Conservation (phyloP, 2,113 vertebrate genomes). For the Burhinus oedicnemus region DNA sequence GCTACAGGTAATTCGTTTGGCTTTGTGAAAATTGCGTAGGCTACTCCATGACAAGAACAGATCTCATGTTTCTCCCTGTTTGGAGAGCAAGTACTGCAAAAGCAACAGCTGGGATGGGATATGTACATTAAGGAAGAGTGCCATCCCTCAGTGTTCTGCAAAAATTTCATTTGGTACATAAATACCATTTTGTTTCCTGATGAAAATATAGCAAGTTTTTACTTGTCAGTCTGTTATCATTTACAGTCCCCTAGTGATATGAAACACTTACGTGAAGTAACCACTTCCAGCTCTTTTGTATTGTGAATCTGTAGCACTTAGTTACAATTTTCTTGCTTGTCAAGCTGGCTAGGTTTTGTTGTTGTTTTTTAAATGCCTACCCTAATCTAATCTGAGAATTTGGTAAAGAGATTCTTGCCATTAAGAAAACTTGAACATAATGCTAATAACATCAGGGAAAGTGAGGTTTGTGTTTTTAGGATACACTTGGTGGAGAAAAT, state of each 20-base stretch:
- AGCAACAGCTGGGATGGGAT: slow-evolving; percentile 28
- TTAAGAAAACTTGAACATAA: not conserved
- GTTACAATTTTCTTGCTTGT: not conserved
- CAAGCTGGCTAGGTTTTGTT: not conserved
- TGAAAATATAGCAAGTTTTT: slow-evolving; percentile 11
- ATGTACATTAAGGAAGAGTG: not conserved
- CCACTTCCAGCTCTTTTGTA: not conserved
- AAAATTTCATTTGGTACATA: not conserved
- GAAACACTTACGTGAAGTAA: not conserved
- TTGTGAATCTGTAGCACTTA: not conserved
- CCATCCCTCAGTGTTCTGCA: not conserved
- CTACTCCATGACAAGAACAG: not conserved
- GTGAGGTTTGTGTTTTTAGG: not conserved
- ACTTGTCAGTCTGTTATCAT: not conserved
- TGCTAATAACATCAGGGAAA: not conserved
- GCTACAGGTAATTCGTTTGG: slow-evolving; percentile 46
- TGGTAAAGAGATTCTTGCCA: not conserved
- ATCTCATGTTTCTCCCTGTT: not conserved
- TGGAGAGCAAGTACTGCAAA: slow-evolving; percentile 1
- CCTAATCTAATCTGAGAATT: not conserved
- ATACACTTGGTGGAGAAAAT: not conserved
- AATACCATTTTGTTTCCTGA: not conserved
- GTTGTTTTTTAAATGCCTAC: not conserved
- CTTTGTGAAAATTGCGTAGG: not conserved
- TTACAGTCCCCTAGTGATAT: not conserved